A percentile compares a stretch with the other conserved stretches of the same genome.
Conservation (phyloP, 2,113 vertebrate species). For the Thymallus thymallus region DNA sequence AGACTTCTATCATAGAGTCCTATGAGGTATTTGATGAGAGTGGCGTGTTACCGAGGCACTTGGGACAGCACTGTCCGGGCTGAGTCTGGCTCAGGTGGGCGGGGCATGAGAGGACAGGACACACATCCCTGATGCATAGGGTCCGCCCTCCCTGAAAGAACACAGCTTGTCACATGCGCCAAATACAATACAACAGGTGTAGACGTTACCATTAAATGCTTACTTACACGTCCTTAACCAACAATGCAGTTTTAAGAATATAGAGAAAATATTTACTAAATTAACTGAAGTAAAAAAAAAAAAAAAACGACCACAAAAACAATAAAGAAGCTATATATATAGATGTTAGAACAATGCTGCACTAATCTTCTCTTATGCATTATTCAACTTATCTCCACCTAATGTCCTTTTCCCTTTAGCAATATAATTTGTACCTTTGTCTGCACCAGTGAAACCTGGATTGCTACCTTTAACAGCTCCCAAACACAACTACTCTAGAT, state of each 20-base stretch:
- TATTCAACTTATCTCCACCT: no score
- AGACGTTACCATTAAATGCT: no score
- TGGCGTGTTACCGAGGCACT: constrained; percentile 83
- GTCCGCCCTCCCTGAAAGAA: constrained; percentile 86
- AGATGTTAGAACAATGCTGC: no score
- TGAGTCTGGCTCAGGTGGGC: constrained; percentile 88
- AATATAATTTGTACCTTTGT: neutral
- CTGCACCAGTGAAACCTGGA: neutral
- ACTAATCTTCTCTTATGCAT: no score
- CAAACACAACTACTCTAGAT: neutral
- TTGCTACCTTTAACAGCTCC: neutral
- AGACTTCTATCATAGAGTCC: neutral
- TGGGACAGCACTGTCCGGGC: constrained; percentile 89
- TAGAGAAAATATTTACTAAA: no score
- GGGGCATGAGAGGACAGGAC: constrained; percentile 95
- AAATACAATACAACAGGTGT: no score
- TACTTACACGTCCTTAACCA: no score
- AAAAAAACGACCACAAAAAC: neutral
- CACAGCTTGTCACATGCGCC: constrained; percentile 28
- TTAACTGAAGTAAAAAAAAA: neutral
- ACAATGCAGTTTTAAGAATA: no score
- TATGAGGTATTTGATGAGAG: neutral
- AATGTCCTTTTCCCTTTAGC: neutral
- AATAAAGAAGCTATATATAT: no score
- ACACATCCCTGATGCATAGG: constrained; percentile 87